Percentiles rank a stretch among this genome's conserved stretches.
These are phyloP conservation scores for Drosophila anomelani DNA, from an alignment of 2,888 invertebrate species.

Conservation along the genomic window DNA sequence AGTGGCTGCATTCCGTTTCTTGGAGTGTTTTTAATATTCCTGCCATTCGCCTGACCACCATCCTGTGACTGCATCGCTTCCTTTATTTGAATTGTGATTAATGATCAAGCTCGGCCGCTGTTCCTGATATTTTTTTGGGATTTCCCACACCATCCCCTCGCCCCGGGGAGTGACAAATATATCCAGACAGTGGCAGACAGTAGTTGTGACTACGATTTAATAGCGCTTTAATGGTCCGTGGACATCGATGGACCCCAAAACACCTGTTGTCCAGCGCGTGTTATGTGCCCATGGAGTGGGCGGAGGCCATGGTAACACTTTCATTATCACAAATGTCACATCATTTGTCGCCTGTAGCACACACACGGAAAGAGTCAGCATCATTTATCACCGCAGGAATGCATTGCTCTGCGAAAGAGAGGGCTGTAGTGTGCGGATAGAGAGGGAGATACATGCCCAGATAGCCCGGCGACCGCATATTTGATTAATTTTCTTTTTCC, in stretches of 20 bases:
- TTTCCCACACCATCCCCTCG: conserved; percentile 9
- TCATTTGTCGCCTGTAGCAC: conserved; percentile 81
- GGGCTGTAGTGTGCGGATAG: conserved; percentile 20
- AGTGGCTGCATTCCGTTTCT: conserved; percentile 39
- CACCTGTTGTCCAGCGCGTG: conserved; percentile 73
- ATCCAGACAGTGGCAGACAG: conserved; percentile 59
- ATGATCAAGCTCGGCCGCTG: conserved; percentile 50
- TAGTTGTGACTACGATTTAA: conserved; percentile 76
- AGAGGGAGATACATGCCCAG: conserved; percentile 30
- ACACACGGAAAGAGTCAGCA: conserved; percentile 58
- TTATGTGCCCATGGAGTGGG: conserved; percentile 12
- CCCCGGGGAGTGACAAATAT: conserved; percentile 30
- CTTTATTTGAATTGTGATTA: conserved; percentile 75
- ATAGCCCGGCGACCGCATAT: conserved; percentile 54
- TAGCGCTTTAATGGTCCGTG: conserved; percentile 78
- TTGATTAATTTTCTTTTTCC: conserved; percentile 83
- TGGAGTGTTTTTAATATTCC: conserved; percentile 52
- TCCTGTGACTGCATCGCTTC: conserved; percentile 51
- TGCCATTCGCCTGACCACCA: conserved; percentile 55
- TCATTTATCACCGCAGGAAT: conserved; percentile 83
- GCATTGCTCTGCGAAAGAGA: conserved; percentile 47
- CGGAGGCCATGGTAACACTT: conserved; percentile 71
- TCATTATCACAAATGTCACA: conserved; percentile 80
- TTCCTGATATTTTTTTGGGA: conserved; percentile 20
- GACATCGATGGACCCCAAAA: conserved; percentile 58